These are phyloP conservation scores for Drosophila bocqueti DNA, from an alignment of 1,140 invertebrate species.

Conservation along the genomic window DNA sequence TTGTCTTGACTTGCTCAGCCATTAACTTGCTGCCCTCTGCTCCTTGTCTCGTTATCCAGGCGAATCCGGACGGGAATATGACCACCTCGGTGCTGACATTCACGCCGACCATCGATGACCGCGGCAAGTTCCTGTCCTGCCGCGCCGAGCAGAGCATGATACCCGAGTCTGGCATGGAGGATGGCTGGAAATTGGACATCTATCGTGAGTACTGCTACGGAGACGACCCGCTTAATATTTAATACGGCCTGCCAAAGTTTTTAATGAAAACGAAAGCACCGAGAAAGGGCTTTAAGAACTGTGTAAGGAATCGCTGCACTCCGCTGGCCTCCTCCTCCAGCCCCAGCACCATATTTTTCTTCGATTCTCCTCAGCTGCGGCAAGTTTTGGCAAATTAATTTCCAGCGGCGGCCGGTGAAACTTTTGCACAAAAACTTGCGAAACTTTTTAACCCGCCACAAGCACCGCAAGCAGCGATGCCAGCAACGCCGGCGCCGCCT, in stretches of 20 bases:
- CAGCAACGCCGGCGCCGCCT: constrained; percentile 39
- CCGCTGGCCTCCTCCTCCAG: background rate
- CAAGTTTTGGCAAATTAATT: constrained; percentile 83
- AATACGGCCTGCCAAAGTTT: constrained; percentile 58
- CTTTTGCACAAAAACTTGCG: constrained; percentile 73
- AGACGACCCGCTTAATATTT: constrained; percentile 68
- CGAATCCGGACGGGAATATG: constrained; percentile 92
- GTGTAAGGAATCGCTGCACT: constrained; percentile 47
- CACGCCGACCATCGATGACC: constrained; percentile 93
- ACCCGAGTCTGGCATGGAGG: constrained; percentile 90
- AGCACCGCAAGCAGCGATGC: constrained; percentile 66
- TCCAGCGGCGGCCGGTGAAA: constrained; percentile 73
- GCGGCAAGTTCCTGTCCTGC: constrained; percentile 93
- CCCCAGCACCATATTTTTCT: constrained; percentile 20
- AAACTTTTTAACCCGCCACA: constrained; percentile 81
- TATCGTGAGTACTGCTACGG: constrained; percentile 89
- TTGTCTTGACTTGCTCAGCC: constrained; percentile 46
- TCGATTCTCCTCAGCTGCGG: constrained; percentile 62
- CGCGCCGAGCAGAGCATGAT: constrained; percentile 91
- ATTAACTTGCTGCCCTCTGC: constrained; percentile 49
- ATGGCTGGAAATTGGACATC: constrained; percentile 94
- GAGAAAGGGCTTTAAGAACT: constrained; percentile 56
- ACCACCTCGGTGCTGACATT: constrained; percentile 94
- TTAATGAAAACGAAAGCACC: constrained; percentile 77
- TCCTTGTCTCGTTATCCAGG: constrained; percentile 85